Conservation (phyloP, 2,113 vertebrate genomes). For the Sylvicapra grimmia region DNA sequence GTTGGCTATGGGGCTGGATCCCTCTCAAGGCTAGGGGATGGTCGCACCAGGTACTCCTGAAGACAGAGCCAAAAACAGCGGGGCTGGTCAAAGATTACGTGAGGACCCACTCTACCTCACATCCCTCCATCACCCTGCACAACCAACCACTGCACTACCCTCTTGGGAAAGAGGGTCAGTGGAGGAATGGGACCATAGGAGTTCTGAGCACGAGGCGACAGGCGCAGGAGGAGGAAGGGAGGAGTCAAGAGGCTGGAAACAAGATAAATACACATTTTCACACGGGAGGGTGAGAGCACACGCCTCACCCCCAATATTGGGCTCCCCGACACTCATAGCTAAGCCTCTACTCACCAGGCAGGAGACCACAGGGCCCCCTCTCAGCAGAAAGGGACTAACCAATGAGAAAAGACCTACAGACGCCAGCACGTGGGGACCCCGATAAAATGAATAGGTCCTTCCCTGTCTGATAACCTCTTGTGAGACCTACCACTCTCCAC, state of each 20-base stretch:
- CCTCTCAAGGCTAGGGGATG: neutral
- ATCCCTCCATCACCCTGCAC: neutral
- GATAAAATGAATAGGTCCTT: neutral
- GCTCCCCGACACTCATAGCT: neutral
- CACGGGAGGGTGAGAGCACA: neutral
- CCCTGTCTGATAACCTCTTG: neutral
- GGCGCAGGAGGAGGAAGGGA: neutral
- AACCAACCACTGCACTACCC: neutral
- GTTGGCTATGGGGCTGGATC: rapidly evolving
- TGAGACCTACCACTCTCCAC: neutral
- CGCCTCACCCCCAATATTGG: rapidly evolving
- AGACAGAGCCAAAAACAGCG: neutral
- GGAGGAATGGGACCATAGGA: neutral
- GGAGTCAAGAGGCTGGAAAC: neutral
- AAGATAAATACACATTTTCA: neutral
- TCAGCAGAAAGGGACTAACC: neutral
- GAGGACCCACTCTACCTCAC: neutral
- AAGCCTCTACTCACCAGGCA: neutral
- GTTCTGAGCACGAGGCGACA: neutral
- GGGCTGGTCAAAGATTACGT: neutral
- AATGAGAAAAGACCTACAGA: neutral
- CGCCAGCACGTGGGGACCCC: neutral
- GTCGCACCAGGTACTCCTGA: neutral
- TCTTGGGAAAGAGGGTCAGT: neutral
- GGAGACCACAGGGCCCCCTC: neutral